phyloP scores from a whole-genome alignment of 92 coral and sea anemone genomes.

The Palythoa caribaeorum region DNA sequence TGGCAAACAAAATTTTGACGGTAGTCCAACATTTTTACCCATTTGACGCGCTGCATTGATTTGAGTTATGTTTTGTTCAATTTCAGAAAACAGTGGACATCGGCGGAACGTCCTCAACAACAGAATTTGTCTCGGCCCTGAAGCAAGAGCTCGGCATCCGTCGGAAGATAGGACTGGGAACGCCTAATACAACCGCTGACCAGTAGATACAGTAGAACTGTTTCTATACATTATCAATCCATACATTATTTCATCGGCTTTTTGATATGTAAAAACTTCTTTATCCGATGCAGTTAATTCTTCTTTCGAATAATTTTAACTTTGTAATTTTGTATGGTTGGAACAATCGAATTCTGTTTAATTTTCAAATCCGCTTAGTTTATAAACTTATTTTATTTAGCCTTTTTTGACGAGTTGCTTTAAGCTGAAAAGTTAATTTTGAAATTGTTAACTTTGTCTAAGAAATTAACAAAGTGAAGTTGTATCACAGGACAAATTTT shows the following conservation, averaged over 20 bases:
- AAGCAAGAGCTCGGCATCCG: conserved; percentile 80
- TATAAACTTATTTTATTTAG: not conserved
- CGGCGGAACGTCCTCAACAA: conserved; percentile 89
- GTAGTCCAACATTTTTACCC: too few species aligned
- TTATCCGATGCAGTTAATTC: not conserved
- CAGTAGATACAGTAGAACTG: conserved; percentile 10
- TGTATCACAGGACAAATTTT: not conserved
- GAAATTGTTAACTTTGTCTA: not conserved
- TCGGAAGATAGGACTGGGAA: conserved; percentile 46
- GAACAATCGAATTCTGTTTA: not conserved
- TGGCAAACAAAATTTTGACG: not conserved
- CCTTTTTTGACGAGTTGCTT: not conserved
- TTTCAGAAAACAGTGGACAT: conserved; percentile 86
- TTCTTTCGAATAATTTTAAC: not conserved
- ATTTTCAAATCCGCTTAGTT: not conserved
- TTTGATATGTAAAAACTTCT: not conserved
- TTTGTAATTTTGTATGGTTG: too few species aligned
- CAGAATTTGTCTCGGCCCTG: conserved; percentile 87
- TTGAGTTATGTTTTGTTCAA: conserved; percentile 5
- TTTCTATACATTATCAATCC: too few species aligned
- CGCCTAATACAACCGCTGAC: conserved; percentile 44
- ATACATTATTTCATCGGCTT: not conserved
- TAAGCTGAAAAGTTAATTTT: not conserved
- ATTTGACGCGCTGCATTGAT: too few species aligned
- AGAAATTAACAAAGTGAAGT: not conserved